phyloP scores from a whole-genome alignment of 2,888 invertebrate genomes.

The Drosophila tanythrix region DNA sequence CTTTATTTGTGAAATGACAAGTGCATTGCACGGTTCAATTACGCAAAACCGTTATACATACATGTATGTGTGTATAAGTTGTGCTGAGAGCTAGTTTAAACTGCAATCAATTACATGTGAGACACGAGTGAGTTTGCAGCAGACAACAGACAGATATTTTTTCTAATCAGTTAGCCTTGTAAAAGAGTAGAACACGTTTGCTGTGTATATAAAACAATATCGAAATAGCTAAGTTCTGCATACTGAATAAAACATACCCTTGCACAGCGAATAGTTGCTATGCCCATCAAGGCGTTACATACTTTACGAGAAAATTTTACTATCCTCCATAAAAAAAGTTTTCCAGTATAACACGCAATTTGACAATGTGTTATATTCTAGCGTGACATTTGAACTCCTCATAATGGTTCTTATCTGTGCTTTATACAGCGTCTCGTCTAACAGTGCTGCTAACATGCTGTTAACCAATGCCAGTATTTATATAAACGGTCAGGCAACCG shows the following conservation, averaged over 20 bases:
- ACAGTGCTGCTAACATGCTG: slow-evolving; percentile 29
- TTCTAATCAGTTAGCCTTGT: slow-evolving; percentile 39
- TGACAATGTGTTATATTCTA: slow-evolving; percentile 7
- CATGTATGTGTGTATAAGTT: slow-evolving; percentile 14
- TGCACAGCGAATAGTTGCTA: too few relatives aligned
- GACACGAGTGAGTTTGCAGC: slow-evolving; percentile 1
- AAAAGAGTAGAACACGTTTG: slow-evolving; percentile 28
- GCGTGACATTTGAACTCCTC: slow-evolving; percentile 59
- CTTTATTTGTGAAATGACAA: slow-evolving; percentile 29
- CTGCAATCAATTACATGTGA: slow-evolving; percentile 50
- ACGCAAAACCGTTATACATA: slow-evolving; percentile 50
- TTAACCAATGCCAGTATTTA: slow-evolving; percentile 5
- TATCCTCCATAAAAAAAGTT: neutral
- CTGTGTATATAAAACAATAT: slow-evolving; percentile 4
- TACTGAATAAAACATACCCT: neutral
- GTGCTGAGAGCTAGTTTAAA: slow-evolving; percentile 35
- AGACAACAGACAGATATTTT: slow-evolving; percentile 15
- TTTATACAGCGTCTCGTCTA: slow-evolving; percentile 1
- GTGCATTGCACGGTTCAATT: slow-evolving; percentile 35
- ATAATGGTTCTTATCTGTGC: slow-evolving; percentile 22
- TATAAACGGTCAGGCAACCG: slow-evolving; percentile 8
- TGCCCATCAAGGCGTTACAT: neutral
- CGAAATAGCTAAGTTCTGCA: neutral
- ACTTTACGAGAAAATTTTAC: neutral
- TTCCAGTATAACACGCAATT: neutral